A percentile compares a stretch with the other conserved stretches of the same genome.
phyloP scores from a whole-genome alignment of 1,140 invertebrate species.

The Trichonephila clavata region DNA sequence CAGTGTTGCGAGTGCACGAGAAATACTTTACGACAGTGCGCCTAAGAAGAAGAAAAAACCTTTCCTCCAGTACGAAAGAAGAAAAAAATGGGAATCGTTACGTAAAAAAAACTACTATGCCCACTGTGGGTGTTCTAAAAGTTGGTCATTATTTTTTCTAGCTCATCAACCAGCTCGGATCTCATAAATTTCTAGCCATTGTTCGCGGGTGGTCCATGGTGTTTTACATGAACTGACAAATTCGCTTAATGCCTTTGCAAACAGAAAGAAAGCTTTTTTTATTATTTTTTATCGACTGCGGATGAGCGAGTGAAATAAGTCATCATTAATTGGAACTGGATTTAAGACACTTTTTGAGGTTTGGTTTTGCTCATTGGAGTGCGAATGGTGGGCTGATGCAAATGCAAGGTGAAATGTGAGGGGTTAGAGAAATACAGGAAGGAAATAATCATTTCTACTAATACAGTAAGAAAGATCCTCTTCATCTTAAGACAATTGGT shows the following conservation, averaged over 20 bases:
- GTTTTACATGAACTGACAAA: conserved; percentile 27
- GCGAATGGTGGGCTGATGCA: not conserved
- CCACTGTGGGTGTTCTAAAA: conserved; percentile 6
- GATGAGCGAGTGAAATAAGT: conserved; percentile 11
- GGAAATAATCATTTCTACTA: too few species aligned
- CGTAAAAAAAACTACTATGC: not conserved
- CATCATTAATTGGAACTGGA: conserved; percentile 10
- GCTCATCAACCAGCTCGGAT: not conserved
- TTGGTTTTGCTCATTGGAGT: not conserved
- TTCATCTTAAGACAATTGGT: too few species aligned
- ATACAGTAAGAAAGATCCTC: too few species aligned
- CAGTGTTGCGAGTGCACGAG: too few species aligned
- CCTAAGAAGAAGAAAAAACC: not conserved
- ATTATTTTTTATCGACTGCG: not conserved
- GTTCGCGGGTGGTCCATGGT: not conserved
- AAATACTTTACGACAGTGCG: not conserved
- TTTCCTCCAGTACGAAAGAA: not conserved
- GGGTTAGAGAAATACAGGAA: not conserved
- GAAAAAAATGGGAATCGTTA: not conserved
- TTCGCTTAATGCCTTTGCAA: conserved; percentile 32
- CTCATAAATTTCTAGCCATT: conserved; percentile 11
- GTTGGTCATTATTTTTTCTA: conserved; percentile 17
- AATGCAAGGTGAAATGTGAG: not conserved
- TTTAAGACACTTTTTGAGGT: conserved; percentile 5
- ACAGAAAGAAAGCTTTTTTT: conserved; percentile 25